Evolutionary conservation across 2,888 invertebrate genomes (phyloP), one percentile per base, ranked within the genome.

Genomic region (Anaspis maculata): DNA sequence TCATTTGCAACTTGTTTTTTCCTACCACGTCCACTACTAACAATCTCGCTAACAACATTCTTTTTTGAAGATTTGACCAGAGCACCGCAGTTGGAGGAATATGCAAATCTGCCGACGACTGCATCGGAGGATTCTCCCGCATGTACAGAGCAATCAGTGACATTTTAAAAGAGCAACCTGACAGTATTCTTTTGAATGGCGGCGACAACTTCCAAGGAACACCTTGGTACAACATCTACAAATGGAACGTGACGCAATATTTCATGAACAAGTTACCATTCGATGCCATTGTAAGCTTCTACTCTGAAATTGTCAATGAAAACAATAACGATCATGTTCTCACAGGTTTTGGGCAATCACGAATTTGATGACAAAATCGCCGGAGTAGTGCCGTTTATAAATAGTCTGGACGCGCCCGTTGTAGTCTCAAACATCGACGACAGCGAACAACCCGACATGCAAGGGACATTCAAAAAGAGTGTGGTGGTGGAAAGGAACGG

Each of bases 121-220:
- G 82, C 45, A 69, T 82, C 2, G 82, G 82, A 0, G 82, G 82
- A 0, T 74, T 81, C 45, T 73, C 81, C 0, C 69, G 82, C 0
- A 66, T 79, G 0, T 75, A 73, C 76, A 14, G 62, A 66, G 9
- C 56, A 62, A 14, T 52, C 71, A 24, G 52, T 63, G 21, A 28
- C 5, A 13, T 21, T 27, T n/a, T 34, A 12, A 3, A 21, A 3
- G 12, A 25, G 12, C 15, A 26, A 25, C 35, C 35, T 11, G 26
- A 35, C 22, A 13, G 16, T 7, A 15, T 39, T 30, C 15, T 39
- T 9, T 62, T 89, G 30, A 86, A 87, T 54, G 87, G 80, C 0
- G 89, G 88, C 0, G 88, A 88, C 61, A 81, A 81, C 56, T 89
- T 78, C 59, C 85, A 86, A 57, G 88, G 88, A 0, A 87, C 87